Percentiles rank a stretch among this genome's conserved stretches.
These are phyloP conservation scores for Neomorphus geoffroyi DNA, from an alignment of 2,797 vertebrate genomes.

Conservation along the genomic window DNA sequence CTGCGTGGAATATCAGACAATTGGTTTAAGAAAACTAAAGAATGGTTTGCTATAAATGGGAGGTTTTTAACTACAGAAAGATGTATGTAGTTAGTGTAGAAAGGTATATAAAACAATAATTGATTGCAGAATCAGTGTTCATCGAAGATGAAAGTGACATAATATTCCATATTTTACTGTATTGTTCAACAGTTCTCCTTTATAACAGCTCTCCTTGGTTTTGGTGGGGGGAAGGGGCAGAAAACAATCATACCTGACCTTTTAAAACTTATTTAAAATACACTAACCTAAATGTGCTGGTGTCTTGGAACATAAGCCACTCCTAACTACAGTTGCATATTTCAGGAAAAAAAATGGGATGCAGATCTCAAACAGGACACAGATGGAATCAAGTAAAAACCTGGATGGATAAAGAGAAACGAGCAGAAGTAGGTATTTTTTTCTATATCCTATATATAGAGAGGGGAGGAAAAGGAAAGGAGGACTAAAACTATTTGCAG, in stretches of 20 bases:
- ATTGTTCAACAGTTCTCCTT: not conserved
- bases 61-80: not conserved
- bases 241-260: not conserved
- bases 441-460: conserved; percentile 53
- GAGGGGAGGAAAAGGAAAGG: not conserved
- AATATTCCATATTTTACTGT: not conserved
- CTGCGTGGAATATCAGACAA: not conserved
- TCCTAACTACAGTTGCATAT: conserved; percentile 66
- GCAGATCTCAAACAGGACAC: conserved; percentile 51
- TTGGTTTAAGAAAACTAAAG: conserved; percentile 12
- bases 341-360: conserved; percentile 63
- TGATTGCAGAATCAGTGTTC: not conserved
- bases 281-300: not conserved
- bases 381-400: conserved; percentile 59
- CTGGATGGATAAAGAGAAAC: conserved; percentile 40
- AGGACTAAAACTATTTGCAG: conserved; percentile 59
- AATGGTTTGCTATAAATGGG: not conserved
- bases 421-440: conserved; percentile 60
- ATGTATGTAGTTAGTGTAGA: not conserved
- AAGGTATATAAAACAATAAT: not conserved
- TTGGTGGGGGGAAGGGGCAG: fast-evolving
- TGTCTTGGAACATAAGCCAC: not conserved
- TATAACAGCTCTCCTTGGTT: not conserved
- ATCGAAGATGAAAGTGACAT: not conserved
- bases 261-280: not conserved